A percentile compares a stretch with the other conserved stretches of the same genome.
Conservation (phyloP, 2,797 vertebrate species). For the Tadarida brasiliensis region DNA sequence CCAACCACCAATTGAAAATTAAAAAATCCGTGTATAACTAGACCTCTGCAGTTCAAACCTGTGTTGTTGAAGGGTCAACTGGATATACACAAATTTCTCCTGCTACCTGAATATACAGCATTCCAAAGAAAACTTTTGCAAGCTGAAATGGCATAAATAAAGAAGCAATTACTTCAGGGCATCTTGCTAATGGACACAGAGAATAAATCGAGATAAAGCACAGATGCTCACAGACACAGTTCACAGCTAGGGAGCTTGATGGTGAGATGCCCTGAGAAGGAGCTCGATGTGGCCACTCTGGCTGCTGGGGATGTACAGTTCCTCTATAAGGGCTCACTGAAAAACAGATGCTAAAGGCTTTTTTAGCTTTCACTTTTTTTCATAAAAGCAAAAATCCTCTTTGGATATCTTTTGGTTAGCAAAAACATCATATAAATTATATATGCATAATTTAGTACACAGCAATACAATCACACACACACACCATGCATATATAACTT, state of each 20-base stretch:
- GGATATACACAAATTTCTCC: neutral
- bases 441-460: neutral
- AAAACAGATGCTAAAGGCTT: neutral
- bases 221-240: neutral
- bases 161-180: neutral
- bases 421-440: neutral
- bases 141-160: neutral
- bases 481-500: neutral
- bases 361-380: neutral
- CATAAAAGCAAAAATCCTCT: neutral
- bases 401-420: neutral
- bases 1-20: neutral
- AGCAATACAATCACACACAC: neutral
- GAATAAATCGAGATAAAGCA: neutral
- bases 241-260: neutral
- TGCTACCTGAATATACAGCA: neutral
- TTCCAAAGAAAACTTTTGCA: neutral
- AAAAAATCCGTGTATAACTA: neutral
- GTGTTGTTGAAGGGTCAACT: neutral
- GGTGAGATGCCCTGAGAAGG: neutral
- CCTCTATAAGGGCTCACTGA: neutral
- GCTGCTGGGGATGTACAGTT: neutral
- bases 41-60: neutral
- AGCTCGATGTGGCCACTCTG: neutral
- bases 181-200: neutral